These are phyloP conservation scores for Erinaceus europaeus DNA, from an alignment of 2,113 vertebrate genomes.

Conservation along the genomic window DNA sequence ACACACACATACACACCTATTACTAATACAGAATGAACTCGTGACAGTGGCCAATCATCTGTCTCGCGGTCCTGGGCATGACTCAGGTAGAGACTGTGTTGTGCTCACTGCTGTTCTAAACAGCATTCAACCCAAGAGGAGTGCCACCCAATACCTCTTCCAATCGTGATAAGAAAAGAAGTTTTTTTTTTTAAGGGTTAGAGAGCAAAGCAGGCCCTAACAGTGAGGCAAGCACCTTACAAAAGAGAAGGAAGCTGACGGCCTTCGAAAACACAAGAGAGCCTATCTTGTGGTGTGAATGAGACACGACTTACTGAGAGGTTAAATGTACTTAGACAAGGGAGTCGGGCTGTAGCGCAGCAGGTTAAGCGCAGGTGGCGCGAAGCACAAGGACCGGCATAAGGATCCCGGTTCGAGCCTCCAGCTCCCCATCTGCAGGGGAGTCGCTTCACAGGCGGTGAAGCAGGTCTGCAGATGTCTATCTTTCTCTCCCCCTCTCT, in stretches of 20 bases:
- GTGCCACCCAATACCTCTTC: not conserved
- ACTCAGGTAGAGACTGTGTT: not conserved
- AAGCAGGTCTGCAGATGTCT: too few species aligned
- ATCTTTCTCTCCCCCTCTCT: too few species aligned
- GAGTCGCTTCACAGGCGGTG: too few species aligned
- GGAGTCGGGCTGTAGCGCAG: too few species aligned
- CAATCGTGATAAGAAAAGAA: not conserved
- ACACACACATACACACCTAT: too few species aligned
- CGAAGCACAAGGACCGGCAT: too few species aligned
- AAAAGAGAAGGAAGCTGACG: not conserved
- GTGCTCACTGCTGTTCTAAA: not conserved
- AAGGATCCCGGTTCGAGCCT: too few species aligned
- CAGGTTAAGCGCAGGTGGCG: too few species aligned
- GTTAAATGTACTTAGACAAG: conserved; percentile 9
- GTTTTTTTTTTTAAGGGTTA: not conserved
- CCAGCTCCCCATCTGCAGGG: too few species aligned
- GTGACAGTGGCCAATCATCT: not conserved
- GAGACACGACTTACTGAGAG: not conserved
- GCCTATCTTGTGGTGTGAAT: not conserved
- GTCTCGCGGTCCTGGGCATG: accelerated
- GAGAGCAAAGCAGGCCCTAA: not conserved
- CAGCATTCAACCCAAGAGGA: not conserved
- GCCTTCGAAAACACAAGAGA: not conserved
- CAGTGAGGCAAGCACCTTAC: not conserved
- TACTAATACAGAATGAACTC: not conserved